These are phyloP conservation scores for Syrrhaptes paradoxus DNA, from an alignment of 2,113 vertebrate species.

Conservation along the genomic window DNA sequence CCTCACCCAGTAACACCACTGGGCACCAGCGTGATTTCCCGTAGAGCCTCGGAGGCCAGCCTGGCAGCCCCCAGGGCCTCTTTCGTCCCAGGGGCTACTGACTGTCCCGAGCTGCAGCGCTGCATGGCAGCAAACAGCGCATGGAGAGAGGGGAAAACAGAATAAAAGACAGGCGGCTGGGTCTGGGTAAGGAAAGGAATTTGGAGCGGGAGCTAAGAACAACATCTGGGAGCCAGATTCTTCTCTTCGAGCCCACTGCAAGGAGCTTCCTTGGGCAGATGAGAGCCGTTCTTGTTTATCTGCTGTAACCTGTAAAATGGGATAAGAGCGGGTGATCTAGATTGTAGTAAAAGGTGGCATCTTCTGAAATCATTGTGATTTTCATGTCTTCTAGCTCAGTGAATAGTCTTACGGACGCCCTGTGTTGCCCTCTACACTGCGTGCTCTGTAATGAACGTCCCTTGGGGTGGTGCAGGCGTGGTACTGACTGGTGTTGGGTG, in stretches of 20 bases:
- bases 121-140: not conserved
- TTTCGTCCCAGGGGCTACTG: not conserved
- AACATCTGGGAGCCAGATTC: slow-evolving; percentile 47
- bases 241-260: not conserved
- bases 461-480: not conserved
- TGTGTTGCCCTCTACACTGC: accelerated
- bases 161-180: not conserved
- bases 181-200: not conserved
- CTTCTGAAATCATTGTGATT: not conserved
- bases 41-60: not conserved
- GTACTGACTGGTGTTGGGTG: not conserved
- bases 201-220: not conserved
- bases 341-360: not conserved
- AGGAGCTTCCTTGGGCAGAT: not conserved
- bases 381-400: not conserved
- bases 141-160: not conserved
- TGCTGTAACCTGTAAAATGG: not conserved
- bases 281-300: not conserved
- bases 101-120: not conserved
- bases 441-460: not conserved
- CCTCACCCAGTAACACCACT: not conserved
- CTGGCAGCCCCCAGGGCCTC: not conserved
- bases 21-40: accelerated
- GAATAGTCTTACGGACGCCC: not conserved
- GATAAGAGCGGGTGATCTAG: not conserved